Evolutionary conservation across 2,888 invertebrate genomes (phyloP), one percentile per base, ranked within the genome.

Genomic region (Euplexia lucipara): DNA sequence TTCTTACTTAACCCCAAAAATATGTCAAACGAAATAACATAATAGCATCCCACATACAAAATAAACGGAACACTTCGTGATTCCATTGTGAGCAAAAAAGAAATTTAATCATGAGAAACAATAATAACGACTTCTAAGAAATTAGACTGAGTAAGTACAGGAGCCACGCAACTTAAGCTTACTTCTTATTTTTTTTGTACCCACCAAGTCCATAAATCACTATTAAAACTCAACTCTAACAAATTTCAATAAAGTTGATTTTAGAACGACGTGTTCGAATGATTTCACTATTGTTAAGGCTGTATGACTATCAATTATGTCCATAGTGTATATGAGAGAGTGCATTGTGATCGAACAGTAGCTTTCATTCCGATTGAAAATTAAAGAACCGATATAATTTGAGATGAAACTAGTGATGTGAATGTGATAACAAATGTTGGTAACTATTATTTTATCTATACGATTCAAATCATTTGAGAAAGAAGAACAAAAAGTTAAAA

Each of bases 61-160:
- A 90, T 86, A 89, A 92, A 90, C 87, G 86, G 84, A 87, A 89
- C 87, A 90, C 86, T 86, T 85, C 89, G 86, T 91, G 88, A 90
- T 90, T 90, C 88, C 85, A 93, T 91, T 92, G 92, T 92, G 81
- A 87, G 90, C 91, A 91, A 93, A 93, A 94, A 95, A 95, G 93
- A 94, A 95, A 95, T 92, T 95, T 94, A 95, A 95, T 95, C 93
- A 95, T 94, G 94, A 93, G 95, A 95, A 95, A 95, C 94, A 95
- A 94, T 94, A 94, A 94, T 95, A 92, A 92, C 86, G 91, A 91
- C 90, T 92, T 91, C 94, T 91, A 85, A 93, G 92, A 95, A 95
- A 94, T 93, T 93, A 93, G 93, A 91, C 88, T 89, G 88, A 86
- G 94, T 95, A 95, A 95, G 91, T 94, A 92, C 95, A 88, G 95